Percentiles rank a stretch among this genome's conserved stretches.
Evolutionary conservation across 2,888 invertebrate genomes (phyloP).

Genomic region (Cosmia trapezina): DNA sequence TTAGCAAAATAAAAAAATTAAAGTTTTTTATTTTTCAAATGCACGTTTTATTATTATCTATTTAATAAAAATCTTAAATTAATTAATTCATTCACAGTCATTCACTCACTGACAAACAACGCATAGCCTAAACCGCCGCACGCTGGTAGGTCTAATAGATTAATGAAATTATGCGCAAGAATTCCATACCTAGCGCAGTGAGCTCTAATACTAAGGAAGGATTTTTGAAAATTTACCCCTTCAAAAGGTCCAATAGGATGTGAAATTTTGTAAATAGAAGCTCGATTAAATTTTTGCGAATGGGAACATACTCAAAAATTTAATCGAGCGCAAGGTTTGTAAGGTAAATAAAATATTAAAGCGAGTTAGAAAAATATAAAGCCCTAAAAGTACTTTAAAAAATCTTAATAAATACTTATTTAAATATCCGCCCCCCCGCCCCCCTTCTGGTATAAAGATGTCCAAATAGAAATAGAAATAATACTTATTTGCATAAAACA

Average conservation of each 20-base stretch:
- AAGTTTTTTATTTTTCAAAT: no score
- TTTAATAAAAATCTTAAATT: neutral
- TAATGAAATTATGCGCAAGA: neutral
- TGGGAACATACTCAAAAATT: neutral
- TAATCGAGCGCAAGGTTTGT: neutral
- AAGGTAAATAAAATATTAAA: neutral
- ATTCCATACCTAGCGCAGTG: neutral
- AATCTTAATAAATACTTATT: no score
- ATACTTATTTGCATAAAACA: no score
- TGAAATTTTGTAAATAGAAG: neutral
- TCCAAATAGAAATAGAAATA: no score
- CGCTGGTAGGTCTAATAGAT: no score
- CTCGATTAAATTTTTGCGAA: neutral
- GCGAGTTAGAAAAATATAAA: neutral
- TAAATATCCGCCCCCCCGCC: no score
- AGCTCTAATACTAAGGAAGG: neutral
- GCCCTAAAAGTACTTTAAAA: no score
- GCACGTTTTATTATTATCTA: constrained; percentile 15
- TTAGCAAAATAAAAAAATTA: no score
- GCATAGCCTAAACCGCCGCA: neutral
- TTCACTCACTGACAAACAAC: neutral
- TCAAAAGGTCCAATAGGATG: no score
- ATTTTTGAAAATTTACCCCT: neutral
- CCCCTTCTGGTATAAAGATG: no score
- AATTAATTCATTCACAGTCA: neutral